These are phyloP conservation scores for Bungarus multicinctus DNA, from an alignment of 2,113 vertebrate species.

Conservation along the genomic window DNA sequence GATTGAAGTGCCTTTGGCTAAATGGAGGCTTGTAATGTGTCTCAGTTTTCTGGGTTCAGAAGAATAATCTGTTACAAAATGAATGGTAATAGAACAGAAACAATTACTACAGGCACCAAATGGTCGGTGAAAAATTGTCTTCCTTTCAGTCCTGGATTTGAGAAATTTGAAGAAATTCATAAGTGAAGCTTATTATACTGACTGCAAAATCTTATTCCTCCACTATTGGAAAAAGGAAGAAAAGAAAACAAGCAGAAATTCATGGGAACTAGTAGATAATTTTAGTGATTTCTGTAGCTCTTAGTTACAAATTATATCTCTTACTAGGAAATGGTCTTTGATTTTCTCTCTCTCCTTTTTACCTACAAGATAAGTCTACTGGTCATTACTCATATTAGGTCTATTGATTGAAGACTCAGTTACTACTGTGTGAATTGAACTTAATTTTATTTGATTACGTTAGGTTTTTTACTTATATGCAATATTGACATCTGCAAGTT, in stretches of 20 bases:
- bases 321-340: neutral
- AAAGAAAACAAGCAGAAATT: neutral
- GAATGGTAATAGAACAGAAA: neutral
- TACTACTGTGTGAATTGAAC: neutral
- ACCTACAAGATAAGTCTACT: neutral
- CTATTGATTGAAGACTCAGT: neutral
- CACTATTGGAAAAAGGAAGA: neutral
- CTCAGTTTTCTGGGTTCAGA: neutral
- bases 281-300: neutral
- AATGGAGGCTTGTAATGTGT: neutral
- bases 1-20: neutral
- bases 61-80: neutral
- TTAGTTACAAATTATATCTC: neutral
- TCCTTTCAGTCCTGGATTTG: neutral
- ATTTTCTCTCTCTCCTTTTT: neutral
- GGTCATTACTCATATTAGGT: neutral
- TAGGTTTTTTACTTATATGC: neutral
- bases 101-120: neutral
- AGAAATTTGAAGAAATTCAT: neutral
- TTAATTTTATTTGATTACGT: neutral
- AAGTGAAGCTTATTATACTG: neutral
- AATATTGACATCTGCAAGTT: neutral
- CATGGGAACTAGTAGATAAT: neutral
- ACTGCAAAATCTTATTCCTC: neutral
- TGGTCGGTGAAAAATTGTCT: neutral